Conservation (phyloP, 1,140 invertebrate genomes). For the Pemphigus obesinymphae region DNA sequence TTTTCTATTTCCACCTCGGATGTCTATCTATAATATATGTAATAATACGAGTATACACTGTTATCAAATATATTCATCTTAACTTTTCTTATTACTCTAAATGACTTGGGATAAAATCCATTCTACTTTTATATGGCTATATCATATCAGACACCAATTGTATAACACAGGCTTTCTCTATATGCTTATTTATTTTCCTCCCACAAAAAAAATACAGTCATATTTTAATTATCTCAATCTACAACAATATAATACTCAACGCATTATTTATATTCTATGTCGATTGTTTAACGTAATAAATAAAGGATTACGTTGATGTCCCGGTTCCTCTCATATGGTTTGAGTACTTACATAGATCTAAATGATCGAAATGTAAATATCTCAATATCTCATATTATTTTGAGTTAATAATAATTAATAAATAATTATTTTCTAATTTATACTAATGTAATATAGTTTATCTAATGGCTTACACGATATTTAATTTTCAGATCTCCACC, state of each 20-base stretch:
- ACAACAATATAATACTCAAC: not conserved
- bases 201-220: not conserved
- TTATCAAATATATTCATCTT: not conserved
- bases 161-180: not conserved
- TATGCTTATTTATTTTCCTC: not conserved
- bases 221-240: not conserved
- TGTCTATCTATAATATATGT: not conserved
- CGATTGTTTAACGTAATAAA: too few species aligned
- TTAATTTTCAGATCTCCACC: constrained; percentile 48
- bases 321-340: too few species aligned
- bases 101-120: not conserved
- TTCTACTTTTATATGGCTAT: not conserved
- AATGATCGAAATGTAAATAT: too few species aligned
- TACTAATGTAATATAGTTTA: too few species aligned
- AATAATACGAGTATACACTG: not conserved
- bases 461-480: not conserved
- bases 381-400: too few species aligned
- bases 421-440: too few species aligned
- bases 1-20: not conserved
- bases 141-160: not conserved
- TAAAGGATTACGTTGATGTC: too few species aligned
- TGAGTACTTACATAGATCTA: too few species aligned
- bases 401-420: too few species aligned
- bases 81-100: not conserved
- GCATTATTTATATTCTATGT: too few species aligned